phyloP scores from a whole-genome alignment of 2,888 invertebrate species.

The Nomada ferruginata region DNA sequence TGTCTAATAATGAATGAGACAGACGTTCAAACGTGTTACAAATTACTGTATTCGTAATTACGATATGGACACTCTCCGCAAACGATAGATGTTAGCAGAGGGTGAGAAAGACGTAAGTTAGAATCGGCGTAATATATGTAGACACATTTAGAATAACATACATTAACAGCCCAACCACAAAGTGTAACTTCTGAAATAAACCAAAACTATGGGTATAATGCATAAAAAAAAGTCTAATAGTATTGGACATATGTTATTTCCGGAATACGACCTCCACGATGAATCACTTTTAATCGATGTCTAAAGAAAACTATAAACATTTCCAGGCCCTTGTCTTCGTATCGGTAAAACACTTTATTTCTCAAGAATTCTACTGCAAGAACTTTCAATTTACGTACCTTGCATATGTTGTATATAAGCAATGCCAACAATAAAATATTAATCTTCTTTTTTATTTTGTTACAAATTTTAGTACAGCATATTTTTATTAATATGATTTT shows the following conservation, averaged over 20 bases:
- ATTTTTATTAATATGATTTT: no score
- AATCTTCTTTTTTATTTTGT: no score
- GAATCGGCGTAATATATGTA: neutral
- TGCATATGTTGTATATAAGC: no score
- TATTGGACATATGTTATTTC: slow-evolving; percentile 45
- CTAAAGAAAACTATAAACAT: slow-evolving; percentile 18
- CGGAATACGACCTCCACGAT: slow-evolving; percentile 53
- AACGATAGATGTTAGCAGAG: no score
- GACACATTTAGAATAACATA: slow-evolving; percentile 18
- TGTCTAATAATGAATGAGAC: no score
- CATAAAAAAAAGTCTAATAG: slow-evolving; percentile 40
- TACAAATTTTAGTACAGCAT: no score
- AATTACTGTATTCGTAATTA: no score
- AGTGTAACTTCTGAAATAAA: slow-evolving; percentile 51
- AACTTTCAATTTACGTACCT: no score
- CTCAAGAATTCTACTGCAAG: no score
- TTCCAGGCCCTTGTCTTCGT: neutral
- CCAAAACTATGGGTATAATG: slow-evolving; percentile 24
- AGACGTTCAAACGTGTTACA: no score
- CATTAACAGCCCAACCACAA: neutral
- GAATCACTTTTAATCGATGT: slow-evolving; percentile 57
- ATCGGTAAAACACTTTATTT: neutral
- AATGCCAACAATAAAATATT: no score
- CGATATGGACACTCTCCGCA: no score
- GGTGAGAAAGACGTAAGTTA: neutral